Evolutionary conservation across 30 jellyfish, hydroid and myxozoan genomes (phyloP).

Genomic region (Aurelia sp.): DNA sequence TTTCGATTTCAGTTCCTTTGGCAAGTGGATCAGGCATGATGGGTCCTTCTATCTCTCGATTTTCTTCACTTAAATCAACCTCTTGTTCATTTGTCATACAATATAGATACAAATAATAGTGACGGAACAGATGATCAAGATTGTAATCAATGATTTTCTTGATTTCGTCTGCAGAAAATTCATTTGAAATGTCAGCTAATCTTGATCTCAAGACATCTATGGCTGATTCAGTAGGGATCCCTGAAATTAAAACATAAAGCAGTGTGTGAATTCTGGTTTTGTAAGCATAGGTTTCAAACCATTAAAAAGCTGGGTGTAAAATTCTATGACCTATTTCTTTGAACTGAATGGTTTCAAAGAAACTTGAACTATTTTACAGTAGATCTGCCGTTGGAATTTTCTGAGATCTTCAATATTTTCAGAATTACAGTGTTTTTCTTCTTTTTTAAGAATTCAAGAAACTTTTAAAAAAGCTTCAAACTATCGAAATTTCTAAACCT

Average conservation of each 20-base stretch:
- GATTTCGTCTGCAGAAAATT: conserved; percentile 1
- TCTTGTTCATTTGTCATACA: conserved; percentile 64
- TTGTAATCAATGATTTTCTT: conserved; percentile 36
- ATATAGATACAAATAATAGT: conserved; percentile 35
- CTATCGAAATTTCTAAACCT: too few relatives aligned
- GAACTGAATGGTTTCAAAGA: too few relatives aligned
- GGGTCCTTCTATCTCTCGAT: conserved; percentile 30
- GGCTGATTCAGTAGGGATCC: conserved; percentile 7
- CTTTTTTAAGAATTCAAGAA: too few relatives aligned
- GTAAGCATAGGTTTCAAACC: too few relatives aligned
- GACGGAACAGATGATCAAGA: conserved; percentile 27
- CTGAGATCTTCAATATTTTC: too few relatives aligned
- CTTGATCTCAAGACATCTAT: not conserved
- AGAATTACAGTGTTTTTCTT: too few relatives aligned
- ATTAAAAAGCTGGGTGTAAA: too few relatives aligned
- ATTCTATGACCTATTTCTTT: too few relatives aligned
- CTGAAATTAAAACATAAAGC: not conserved
- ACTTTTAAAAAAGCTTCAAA: too few relatives aligned
- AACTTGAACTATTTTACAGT: too few relatives aligned
- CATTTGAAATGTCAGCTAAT: not conserved
- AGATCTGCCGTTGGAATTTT: too few relatives aligned
- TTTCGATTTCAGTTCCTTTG: conserved; percentile 39
- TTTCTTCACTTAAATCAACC: conserved; percentile 21
- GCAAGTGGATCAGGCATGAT: conserved; percentile 8
- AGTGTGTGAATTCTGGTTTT: too few relatives aligned